Base-by-base conservation (phyloP, 64 coral and sea anemone species). In the Pachyseris speciosa region DNA sequence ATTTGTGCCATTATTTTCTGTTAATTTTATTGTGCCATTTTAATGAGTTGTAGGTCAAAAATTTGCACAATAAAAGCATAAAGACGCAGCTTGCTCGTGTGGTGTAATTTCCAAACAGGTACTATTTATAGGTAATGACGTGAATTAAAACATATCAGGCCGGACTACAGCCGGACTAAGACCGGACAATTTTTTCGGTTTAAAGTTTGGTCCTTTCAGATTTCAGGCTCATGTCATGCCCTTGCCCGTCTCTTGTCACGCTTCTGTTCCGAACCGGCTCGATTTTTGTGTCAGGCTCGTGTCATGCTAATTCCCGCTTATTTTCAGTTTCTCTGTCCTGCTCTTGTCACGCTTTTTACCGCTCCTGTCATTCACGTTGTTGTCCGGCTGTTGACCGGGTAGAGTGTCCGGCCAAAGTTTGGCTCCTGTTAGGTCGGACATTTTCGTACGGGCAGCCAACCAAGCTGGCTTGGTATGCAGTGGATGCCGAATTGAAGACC, bases 181-280 rank as follows among this genome's bases (percentile, higher is more conserved):
- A 67, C 85, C 48, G 47, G 85, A 72, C 36, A 7, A 37, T 22
- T 39, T 67, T 87, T 29, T 72, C 10, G 53, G 49, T 57, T 30
- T 67, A 87, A 49, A 71, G 68, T 36, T n/a, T 22, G 33, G 31
- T 83, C 32, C 37, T 52, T 50, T 43, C 30, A 34, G 67, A 37
- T 73, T 42, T 87, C 16, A 72, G 85, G 65, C 42, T 87, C 34
- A 74, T 88, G 30, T 88, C 85, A 88, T 9, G 85, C 44, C 11
- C 44, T 47, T 47, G 44, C 11, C 44, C 44, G 44, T 47, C 29
- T 74, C 34, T 48, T 88, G 30, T 88, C 69, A 88, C 19, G 85
- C 52, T 75, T 69, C 1, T 75, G 72, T 44, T 9, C 19, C 17
- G 2, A 10, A 57, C 9, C 52, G 2, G 52, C 5, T 2, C 52